Evolutionary conservation across 2,113 vertebrate genomes (phyloP).

Genomic region (Mirza zaza): DNA sequence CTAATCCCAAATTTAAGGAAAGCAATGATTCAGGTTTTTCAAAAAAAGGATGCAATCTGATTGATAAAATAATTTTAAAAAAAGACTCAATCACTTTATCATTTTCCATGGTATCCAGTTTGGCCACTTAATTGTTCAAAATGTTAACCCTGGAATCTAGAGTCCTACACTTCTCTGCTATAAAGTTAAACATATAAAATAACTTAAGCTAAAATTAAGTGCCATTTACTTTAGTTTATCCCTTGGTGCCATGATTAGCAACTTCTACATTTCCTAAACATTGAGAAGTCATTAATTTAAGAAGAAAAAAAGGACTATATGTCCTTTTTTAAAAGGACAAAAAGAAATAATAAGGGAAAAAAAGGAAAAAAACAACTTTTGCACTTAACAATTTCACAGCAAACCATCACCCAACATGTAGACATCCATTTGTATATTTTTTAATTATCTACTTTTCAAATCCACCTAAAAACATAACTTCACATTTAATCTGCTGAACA

Average conservation of each 20-base stretch:
- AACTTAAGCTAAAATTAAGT: slow-evolving; percentile 21
- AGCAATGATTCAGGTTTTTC: background rate
- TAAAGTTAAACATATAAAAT: background rate
- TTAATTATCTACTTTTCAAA: slow-evolving; percentile 29
- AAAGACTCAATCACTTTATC: background rate
- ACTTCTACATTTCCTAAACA: slow-evolving; percentile 18
- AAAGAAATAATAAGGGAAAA: too few relatives aligned
- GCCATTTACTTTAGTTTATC: slow-evolving; percentile 43
- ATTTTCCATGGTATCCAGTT: background rate
- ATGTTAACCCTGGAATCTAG: background rate
- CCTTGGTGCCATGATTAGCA: background rate
- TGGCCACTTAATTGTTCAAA: background rate
- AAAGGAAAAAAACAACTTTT: slow-evolving; percentile 3
- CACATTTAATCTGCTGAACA: slow-evolving; percentile 23
- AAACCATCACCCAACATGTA: slow-evolving; percentile 21
- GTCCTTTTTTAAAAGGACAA: too few relatives aligned
- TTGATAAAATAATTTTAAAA: background rate
- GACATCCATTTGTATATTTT: background rate
- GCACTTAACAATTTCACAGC: slow-evolving; percentile 47
- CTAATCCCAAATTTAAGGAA: slow-evolving; percentile 34
- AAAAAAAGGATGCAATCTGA: background rate
- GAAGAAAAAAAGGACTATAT: background rate
- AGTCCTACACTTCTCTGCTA: slow-evolving; percentile 18
- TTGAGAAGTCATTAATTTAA: background rate
- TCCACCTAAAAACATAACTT: background rate